These are phyloP conservation scores for Orthonychiurus folsomi DNA, from an alignment of 2,888 invertebrate species.

Conservation along the genomic window DNA sequence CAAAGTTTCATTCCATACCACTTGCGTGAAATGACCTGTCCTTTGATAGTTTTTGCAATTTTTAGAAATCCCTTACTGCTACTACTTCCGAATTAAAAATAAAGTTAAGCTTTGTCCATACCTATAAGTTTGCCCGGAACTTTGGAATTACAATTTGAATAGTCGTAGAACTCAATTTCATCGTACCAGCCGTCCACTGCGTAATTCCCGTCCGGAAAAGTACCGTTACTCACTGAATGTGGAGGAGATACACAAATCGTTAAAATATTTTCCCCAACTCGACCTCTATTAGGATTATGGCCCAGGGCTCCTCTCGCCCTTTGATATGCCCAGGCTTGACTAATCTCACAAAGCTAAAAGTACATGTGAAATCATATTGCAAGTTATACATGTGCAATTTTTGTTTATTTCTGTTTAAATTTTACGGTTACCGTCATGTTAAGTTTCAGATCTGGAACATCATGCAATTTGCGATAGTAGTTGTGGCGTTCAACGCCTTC, in stretches of 20 bases:
- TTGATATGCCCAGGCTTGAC: conserved; percentile 11
- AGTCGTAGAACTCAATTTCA: conserved; percentile 8
- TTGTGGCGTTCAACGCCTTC: neutral
- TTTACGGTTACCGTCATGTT: neutral
- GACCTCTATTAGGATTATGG: conserved; percentile 4
- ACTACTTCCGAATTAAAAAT: neutral
- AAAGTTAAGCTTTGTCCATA: neutral
- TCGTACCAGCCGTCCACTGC: conserved; percentile 8
- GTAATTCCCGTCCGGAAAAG: neutral
- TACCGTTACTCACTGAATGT: neutral
- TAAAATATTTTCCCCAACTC: conserved; percentile 12
- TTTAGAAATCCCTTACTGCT: neutral
- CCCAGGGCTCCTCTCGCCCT: neutral
- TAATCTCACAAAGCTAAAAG: conserved; percentile 7
- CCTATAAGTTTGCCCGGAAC: conserved; percentile 9
- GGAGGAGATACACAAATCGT: neutral
- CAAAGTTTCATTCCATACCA: conserved; percentile 12
- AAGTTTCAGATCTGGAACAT: conserved; percentile 3
- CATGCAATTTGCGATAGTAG: neutral
- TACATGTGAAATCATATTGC: neutral
- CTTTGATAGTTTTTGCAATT: neutral
- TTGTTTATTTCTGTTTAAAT: neutral
- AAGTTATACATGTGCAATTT: neutral
- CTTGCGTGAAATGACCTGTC: conserved; percentile 12
- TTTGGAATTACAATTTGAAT: conserved; percentile 1